Conservation (phyloP, 2,113 vertebrate genomes). For the Aegithalos caudatus region DNA sequence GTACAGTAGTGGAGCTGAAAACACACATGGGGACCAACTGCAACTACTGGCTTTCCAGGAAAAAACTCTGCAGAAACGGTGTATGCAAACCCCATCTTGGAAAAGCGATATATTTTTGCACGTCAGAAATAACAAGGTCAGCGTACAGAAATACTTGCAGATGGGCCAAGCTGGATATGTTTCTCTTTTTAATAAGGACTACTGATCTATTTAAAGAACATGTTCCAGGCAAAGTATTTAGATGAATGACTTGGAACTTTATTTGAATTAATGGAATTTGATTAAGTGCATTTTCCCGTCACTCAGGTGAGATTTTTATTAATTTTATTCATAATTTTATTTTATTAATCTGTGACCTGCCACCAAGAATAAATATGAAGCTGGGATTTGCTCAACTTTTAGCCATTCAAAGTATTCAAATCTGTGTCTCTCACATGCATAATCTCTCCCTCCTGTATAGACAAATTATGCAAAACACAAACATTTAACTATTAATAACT, state of each 20-base stretch:
- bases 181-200: constrained; percentile 4
- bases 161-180: not conserved
- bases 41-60: not conserved
- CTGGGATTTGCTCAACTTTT: not conserved
- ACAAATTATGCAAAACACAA: not conserved
- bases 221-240: not conserved
- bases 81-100: not conserved
- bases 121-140: not conserved
- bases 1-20: not conserved
- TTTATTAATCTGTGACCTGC: constrained; percentile 3
- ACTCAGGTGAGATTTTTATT: not conserved
- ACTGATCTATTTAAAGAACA: not conserved
- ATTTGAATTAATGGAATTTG: not conserved
- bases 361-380: not conserved
- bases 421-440: not conserved
- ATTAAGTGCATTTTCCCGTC: not conserved
- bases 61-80: not conserved
- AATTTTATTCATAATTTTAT: not conserved
- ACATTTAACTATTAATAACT: not conserved
- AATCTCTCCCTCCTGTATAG: not conserved
- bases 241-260: not conserved
- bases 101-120: not conserved
- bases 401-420: not conserved
- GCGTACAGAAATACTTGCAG: not conserved
- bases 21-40: not conserved